Conservation (phyloP, 2,888 invertebrate species). For the Drosophila tripunctata region DNA sequence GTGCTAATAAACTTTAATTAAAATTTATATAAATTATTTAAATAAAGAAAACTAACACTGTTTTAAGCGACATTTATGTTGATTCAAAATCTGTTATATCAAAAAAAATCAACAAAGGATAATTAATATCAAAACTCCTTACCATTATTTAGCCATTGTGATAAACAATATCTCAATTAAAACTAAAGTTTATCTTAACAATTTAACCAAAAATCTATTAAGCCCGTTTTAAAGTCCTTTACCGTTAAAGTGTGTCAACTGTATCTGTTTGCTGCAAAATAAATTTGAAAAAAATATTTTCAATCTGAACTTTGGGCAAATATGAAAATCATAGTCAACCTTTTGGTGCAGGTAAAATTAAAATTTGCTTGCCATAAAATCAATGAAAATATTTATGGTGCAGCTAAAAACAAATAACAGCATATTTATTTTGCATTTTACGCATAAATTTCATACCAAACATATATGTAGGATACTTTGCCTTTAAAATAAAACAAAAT, state of each 20-base stretch:
- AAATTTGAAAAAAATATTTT: slow-evolving; percentile 15
- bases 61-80: too few relatives aligned
- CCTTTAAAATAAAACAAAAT: slow-evolving; percentile 31
- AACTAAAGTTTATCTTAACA: too few relatives aligned
- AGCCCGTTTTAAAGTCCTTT: not conserved
- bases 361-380: slow-evolving; percentile 61
- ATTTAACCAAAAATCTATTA: too few relatives aligned
- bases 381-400: slow-evolving; percentile 70
- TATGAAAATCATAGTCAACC: slow-evolving; percentile 9
- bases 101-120: too few relatives aligned
- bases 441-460: slow-evolving; percentile 51
- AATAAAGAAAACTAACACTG: too few relatives aligned
- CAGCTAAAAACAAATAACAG: slow-evolving; percentile 50
- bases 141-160: too few relatives aligned
- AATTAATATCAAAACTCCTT: too few relatives aligned
- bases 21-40: too few relatives aligned
- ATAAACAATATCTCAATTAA: too few relatives aligned
- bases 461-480: not conserved
- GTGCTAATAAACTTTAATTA: too few relatives aligned
- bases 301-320: not conserved
- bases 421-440: slow-evolving; percentile 58
- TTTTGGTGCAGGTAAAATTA: slow-evolving; percentile 42
- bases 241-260: not conserved
- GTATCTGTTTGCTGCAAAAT: not conserved
- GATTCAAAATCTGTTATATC: too few relatives aligned